Evolutionary conservation across 2,888 invertebrate genomes (phyloP).

Genomic region (Oegoconia quadripuncta): DNA sequence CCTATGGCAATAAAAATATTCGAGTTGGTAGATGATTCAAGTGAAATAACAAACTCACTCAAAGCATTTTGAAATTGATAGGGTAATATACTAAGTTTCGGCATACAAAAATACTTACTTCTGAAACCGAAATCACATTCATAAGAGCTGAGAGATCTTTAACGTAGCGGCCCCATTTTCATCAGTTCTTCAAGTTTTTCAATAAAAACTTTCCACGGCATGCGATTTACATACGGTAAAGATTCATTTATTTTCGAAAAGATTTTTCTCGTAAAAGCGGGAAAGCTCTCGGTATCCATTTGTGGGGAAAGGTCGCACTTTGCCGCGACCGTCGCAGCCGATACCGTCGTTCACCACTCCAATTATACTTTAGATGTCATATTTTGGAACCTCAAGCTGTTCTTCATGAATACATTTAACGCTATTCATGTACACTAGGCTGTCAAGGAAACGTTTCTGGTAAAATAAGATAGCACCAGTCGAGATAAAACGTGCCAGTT

Average conservation of each 20-base stretch:
- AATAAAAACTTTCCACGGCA: slow-evolving; percentile 75
- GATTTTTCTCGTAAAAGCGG: slow-evolving; percentile 67
- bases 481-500: too few species aligned
- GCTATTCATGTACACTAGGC: too few species aligned
- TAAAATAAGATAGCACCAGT: too few species aligned
- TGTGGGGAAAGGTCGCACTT: slow-evolving; percentile 59
- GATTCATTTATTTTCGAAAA: slow-evolving; percentile 74
- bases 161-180: slow-evolving; percentile 69
- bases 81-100: slow-evolving; percentile 17
- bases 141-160: slow-evolving; percentile 63
- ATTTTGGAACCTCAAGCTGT: slow-evolving; percentile 33
- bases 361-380: slow-evolving; percentile 56
- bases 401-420: slow-evolving; percentile 31
- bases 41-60: too few species aligned
- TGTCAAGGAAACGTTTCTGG: too few species aligned
- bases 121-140: slow-evolving; percentile 55
- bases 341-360: slow-evolving; percentile 42
- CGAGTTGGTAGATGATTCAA: too few species aligned
- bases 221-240: slow-evolving; percentile 75
- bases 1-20: too few species aligned
- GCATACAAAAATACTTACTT: slow-evolving; percentile 41
- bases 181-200: slow-evolving; percentile 77
- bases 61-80: too few species aligned
- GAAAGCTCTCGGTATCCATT: slow-evolving; percentile 67
- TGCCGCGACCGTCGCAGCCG: slow-evolving; percentile 31